These are phyloP conservation scores for Tenthredo mesomela DNA, from an alignment of 2,888 invertebrate genomes.

Conservation along the genomic window DNA sequence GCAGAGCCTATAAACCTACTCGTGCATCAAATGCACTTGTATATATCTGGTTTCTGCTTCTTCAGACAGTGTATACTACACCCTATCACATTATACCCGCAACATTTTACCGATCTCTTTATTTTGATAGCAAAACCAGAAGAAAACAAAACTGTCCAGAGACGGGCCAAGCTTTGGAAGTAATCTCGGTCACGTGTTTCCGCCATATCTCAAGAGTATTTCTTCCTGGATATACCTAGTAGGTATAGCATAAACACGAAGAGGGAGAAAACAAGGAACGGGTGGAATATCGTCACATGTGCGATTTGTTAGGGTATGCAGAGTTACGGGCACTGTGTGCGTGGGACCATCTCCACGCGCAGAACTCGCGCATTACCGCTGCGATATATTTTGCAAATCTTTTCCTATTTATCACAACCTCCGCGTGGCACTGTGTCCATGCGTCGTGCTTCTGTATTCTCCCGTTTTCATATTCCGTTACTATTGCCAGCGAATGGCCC, in stretches of 20 bases:
- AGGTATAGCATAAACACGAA: constrained; percentile 15
- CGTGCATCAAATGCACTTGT: constrained; percentile 13
- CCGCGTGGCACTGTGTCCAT: constrained; percentile 49
- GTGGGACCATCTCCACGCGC: constrained; percentile 45
- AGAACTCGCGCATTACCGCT: constrained; percentile 60
- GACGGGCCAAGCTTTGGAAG: constrained; percentile 29
- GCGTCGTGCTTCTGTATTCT: constrained; percentile 55
- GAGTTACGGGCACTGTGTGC: constrained; percentile 32
- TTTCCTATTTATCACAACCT: constrained; percentile 72
- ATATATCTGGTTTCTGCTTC: neutral
- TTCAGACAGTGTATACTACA: neutral
- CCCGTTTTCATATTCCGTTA: constrained; percentile 66
- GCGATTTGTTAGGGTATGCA: constrained; percentile 52
- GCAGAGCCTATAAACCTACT: neutral
- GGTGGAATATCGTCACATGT: constrained; percentile 51
- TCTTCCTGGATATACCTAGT: constrained; percentile 28
- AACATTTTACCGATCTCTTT: constrained; percentile 29
- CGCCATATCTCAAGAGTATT: constrained; percentile 47
- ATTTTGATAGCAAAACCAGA: constrained; percentile 21
- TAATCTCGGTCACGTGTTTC: constrained; percentile 52
- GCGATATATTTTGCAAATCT: constrained; percentile 74
- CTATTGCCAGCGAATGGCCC: constrained; percentile 63
- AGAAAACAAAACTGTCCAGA: constrained; percentile 40
- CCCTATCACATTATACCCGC: constrained; percentile 16
- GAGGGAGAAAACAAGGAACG: constrained; percentile 25